Evolutionary conservation across 2,888 invertebrate genomes (phyloP), one percentile per base, ranked within the genome.

Genomic region (Campaea margaritaria): DNA sequence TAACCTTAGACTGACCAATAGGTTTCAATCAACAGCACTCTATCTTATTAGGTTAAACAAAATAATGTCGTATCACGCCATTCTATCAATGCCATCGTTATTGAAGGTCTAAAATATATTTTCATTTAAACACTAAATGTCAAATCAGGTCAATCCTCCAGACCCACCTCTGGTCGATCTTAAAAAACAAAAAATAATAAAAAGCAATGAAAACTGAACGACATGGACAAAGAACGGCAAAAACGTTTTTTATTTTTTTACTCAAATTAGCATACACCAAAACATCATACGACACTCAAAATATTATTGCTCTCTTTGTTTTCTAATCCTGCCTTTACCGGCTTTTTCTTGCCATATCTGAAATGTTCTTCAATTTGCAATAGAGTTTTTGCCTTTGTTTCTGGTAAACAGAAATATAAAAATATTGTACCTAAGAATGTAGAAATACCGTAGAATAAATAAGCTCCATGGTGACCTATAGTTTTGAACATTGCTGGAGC

Each of bases 351-450:
- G 0, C 85, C 82, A 50, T 83, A 70, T 58, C 87, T 87, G 72
- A 94, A 94, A 59, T 89, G 78, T 67, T 94, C 94, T 69, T 95
- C 95, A 63, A 96, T 95, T 85, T 96, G 94, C 48, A 94, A 83
- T 44, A 96, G 83, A 7, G 95, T 94, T 75, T 94, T 95, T 13
- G 94, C 93, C 70, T 93, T 95, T 0, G 96, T 96, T 86, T 96
- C 95, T 0, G 96, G 96, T 52, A 96, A 84, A 63, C 83, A 93
- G 60, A 93, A 86, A 68, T 92, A 94, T 12, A 95, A 84, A 72
- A 94, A 94, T 55, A 94, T 67, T 2, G 94, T 93, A 8, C 95
- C 95, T 4, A 93, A 46, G 1, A 95, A 77, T 0, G 95, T 94
- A 34, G 94, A 93, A 0, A 89, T 58, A 2, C 95, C 95, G 73